Evolutionary conservation across 2,113 vertebrate species (phyloP), one percentile per base, ranked within the genome.

Genomic region (Mus spicilegus): DNA sequence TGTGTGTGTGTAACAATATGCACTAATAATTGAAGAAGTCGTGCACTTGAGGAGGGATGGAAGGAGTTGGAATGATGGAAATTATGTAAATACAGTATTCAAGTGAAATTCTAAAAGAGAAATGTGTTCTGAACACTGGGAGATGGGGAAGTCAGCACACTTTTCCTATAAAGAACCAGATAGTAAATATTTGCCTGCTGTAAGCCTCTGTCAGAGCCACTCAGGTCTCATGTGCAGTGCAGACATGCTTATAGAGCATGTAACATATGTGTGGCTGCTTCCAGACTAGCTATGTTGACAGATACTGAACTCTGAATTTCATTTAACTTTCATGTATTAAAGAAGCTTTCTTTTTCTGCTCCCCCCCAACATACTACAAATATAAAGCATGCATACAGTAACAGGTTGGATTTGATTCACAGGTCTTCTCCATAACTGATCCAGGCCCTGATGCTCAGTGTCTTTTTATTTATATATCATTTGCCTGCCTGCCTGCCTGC

Each of bases 321-420:
- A 87, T 72, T 36, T 70, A 7, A 87, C 16, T 72, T 87, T n/a
- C 58, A 63, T 17, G 22, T 54, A 30, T 77, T 77, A 49, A 67
- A 88, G 58, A 95, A 95, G 67, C 87, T 75, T 92, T 94, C 54
- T 86, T 82, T 75, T 87, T 67, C 70, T 58, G 77, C 76, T 81
- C 70, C 22, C 4, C 49, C 33, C 14, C 26, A 76, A 75, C 14
- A 17, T n/a, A 67, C 76, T 65, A 76, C 70, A 94, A 91, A 75
- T 51, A 67, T 86, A 36, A 95, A 91, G 81, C 39, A 54, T 42
- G 33, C 19, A 42, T 88, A n/a, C 36, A 56, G 39, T 11, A 30
- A 39, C 22, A 30, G 20, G 20, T 61, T 61, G 16, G 58, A 61
- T 95, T 75, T 92, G 85, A 7, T 19, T 65, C 76, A 56, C 14